Evolutionary conservation across 2,797 vertebrate species (phyloP), one percentile per base, ranked within the genome.

Genomic region (Sparus aurata): DNA sequence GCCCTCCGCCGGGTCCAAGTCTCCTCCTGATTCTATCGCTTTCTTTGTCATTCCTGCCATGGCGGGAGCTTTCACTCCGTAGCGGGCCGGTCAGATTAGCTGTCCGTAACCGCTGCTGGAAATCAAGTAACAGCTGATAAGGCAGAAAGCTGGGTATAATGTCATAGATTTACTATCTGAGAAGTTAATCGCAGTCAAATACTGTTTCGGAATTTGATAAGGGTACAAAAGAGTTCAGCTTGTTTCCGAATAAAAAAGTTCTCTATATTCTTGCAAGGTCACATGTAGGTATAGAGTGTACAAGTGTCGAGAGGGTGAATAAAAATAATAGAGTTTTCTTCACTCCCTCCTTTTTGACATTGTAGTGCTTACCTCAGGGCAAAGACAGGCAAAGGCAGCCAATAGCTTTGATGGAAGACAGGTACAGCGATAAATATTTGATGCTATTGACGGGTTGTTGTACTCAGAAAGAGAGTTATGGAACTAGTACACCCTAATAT

Each of bases 351-450:
- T 86, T 83, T 85, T 77, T 91, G 90, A 93, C 91, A 90, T 84
- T 89, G 86, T 72, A 80, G 80, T 75, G 49, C 83, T 89, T 82
- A 87, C 89, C 89, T 86, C 18, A 50, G 89, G 93, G 90, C 89
- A 92, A 85, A 89, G 83, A 82, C 71, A 75, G 85, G 75, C 93
- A 94, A 87, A 90, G 84, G 88, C 85, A 88, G 74, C 87, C 75
- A 82, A 87, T 71, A 79, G 80, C 90, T 96, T 96, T 95, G 93
- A 96, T 94, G 92, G 94, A 94, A 94, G 95, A 94, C 93, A 93
- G 94, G 89, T 94, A 93, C 63, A 80, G 80, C 57, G 91, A 93
- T 95, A 94, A 96, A 95, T 96, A 96, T 95, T 96, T 96, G 93
- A 97, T 96, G 95, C 86, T 89, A 94, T 92, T 91, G 89, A 94